phyloP scores from a whole-genome alignment of 2,888 invertebrate species.

The Criorhina ranunculi region DNA sequence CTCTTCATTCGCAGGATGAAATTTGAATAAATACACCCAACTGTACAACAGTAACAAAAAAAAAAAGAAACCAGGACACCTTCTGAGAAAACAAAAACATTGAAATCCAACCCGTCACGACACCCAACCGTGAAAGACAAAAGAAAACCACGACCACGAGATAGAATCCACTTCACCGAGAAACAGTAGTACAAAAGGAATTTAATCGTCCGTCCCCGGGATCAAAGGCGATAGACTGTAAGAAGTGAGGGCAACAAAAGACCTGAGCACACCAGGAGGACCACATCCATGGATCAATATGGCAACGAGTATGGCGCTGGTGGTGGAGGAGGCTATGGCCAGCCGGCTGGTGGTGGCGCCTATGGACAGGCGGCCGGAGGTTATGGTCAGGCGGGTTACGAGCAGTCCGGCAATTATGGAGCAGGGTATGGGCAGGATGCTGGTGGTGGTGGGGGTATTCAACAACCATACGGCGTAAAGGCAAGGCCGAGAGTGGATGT shows the following conservation, averaged over 20 bases:
- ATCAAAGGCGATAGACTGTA: slow-evolving; percentile 50
- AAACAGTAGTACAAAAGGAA: slow-evolving; percentile 46
- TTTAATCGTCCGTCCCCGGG: slow-evolving; percentile 58
- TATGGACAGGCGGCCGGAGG: slow-evolving; percentile 68
- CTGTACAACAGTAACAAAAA: background rate
- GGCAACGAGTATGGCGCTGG: slow-evolving; percentile 79
- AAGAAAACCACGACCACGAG: slow-evolving; percentile 41
- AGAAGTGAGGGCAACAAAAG: slow-evolving; percentile 23
- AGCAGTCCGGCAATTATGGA: slow-evolving; percentile 74
- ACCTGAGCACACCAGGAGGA: slow-evolving; percentile 18
- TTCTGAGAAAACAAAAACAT: slow-evolving; percentile 22
- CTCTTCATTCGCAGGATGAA: slow-evolving; percentile 30
- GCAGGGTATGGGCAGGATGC: slow-evolving; percentile 76
- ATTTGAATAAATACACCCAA: slow-evolving; percentile 26
- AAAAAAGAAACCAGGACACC: slow-evolving; percentile 23
- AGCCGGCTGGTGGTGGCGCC: slow-evolving; percentile 77
- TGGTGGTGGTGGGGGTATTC: slow-evolving; percentile 51
- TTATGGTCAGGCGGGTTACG: slow-evolving; percentile 74
- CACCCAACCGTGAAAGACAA: slow-evolving; percentile 33
- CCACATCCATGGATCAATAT: slow-evolving; percentile 80
- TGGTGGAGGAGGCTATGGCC: slow-evolving; percentile 78
- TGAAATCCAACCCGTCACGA: slow-evolving; percentile 14
- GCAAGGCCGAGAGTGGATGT: slow-evolving; percentile 92
- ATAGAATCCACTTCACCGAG: slow-evolving; percentile 51
- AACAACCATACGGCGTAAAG: slow-evolving; percentile 80